Conservation (phyloP, 2,888 invertebrate genomes). For the Amphipyra tragopoginis region DNA sequence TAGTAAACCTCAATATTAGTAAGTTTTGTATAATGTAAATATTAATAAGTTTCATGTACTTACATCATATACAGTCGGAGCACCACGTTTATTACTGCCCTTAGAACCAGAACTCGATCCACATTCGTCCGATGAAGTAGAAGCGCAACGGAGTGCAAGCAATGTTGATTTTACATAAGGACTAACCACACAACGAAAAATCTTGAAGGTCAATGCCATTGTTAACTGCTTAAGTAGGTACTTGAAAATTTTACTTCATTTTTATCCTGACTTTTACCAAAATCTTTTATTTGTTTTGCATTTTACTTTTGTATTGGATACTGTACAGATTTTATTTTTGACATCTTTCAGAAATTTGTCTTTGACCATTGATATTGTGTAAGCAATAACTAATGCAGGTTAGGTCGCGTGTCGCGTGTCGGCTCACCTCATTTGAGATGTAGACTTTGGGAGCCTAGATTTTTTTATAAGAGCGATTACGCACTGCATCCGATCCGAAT, state of each 20-base stretch:
- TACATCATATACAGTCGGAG: conserved; percentile 65
- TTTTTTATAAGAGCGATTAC: no score
- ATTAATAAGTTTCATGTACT: conserved; percentile 24
- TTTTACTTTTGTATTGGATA: not conserved
- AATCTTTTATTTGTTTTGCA: not conserved
- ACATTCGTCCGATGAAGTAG: not conserved
- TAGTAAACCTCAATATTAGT: no score
- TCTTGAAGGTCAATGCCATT: conserved; percentile 24
- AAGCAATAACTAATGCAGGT: no score
- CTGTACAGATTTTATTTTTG: not conserved
- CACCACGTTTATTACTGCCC: conserved; percentile 26
- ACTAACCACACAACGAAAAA: not conserved
- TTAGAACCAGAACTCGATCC: conserved; percentile 4
- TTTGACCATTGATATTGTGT: no score
- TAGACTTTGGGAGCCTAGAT: no score
- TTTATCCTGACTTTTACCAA: conserved; percentile 2
- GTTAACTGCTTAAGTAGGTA: no score
- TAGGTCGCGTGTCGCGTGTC: no score
- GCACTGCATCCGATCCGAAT: no score
- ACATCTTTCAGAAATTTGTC: no score
- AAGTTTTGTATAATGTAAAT: no score
- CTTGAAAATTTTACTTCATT: not conserved
- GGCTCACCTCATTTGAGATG: no score
- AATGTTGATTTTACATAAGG: not conserved
- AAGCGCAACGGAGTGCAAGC: not conserved